These are phyloP conservation scores for Aselliscus stoliczkanus DNA, from an alignment of 2,797 vertebrate species.

Conservation along the genomic window DNA sequence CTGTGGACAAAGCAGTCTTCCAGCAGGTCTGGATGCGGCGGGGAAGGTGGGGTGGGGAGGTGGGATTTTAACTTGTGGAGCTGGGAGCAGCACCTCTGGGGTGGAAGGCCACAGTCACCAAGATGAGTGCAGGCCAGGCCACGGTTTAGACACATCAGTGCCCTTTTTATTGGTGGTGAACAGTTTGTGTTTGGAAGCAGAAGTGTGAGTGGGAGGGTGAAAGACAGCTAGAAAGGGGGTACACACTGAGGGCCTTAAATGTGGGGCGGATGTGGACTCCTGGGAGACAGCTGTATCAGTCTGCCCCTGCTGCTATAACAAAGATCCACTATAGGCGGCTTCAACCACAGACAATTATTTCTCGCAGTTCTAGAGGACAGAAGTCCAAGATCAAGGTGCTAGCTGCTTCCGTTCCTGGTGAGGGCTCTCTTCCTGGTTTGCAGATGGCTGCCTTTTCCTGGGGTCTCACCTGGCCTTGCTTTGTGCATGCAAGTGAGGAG, in stretches of 20 bases:
- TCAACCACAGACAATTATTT: background rate
- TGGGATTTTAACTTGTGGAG: background rate
- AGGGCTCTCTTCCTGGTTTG: too few species aligned
- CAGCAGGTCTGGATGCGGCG: too few species aligned
- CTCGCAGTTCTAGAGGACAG: background rate
- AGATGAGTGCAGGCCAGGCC: background rate
- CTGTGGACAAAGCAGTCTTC: background rate
- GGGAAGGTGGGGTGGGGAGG: too few species aligned
- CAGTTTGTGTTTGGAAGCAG: background rate
- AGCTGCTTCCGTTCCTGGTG: too few species aligned
- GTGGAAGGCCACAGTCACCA: background rate
- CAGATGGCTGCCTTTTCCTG: background rate
- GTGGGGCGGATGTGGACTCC: too few species aligned
- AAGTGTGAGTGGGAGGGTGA: background rate
- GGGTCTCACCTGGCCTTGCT: background rate
- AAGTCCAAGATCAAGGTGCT: background rate
- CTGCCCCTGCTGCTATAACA: background rate
- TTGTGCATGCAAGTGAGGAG: accelerated
- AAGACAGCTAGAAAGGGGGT: background rate
- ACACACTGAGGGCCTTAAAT: too few species aligned
- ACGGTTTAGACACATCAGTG: accelerated
- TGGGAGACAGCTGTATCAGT: background rate
- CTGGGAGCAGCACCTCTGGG: accelerated
- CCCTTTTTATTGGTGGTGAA: too few species aligned
- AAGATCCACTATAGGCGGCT: background rate